phyloP scores from a whole-genome alignment of 2,888 invertebrate species.

The Nephrocerus scutellatus region DNA sequence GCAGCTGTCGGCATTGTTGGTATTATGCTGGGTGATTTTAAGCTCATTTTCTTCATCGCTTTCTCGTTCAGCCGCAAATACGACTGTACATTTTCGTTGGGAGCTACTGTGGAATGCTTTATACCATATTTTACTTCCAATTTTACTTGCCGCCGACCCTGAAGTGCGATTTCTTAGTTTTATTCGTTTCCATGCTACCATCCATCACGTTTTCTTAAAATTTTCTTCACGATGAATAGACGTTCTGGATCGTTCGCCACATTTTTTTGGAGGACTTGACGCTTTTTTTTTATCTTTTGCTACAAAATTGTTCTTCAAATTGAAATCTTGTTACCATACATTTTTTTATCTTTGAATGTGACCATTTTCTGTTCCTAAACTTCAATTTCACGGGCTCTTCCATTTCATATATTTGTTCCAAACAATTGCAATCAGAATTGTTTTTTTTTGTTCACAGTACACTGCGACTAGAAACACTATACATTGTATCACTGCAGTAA shows the following conservation, averaged over 20 bases:
- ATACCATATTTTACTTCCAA: slow-evolving; percentile 1
- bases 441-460: not conserved
- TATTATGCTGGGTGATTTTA: not conserved
- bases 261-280: not conserved
- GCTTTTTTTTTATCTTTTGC: not conserved
- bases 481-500: not conserved
- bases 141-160: slow-evolving; percentile 1
- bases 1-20: slow-evolving; percentile 1
- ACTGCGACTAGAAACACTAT: not conserved
- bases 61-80: not conserved
- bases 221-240: not conserved
- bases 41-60: not conserved
- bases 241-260: not conserved
- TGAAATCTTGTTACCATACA: not conserved
- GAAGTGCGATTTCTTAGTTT: slow-evolving; percentile 1
- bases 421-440: not conserved
- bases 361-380: too few species aligned
- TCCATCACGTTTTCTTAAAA: too few species aligned
- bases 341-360: too few species aligned
- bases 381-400: not conserved
- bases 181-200: not conserved
- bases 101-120: not conserved
- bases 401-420: not conserved
- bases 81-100: not conserved
- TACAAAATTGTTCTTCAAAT: not conserved